Base-by-base conservation (phyloP, 1,140 invertebrate species). In the Brachionus calyciflorus region DNA sequence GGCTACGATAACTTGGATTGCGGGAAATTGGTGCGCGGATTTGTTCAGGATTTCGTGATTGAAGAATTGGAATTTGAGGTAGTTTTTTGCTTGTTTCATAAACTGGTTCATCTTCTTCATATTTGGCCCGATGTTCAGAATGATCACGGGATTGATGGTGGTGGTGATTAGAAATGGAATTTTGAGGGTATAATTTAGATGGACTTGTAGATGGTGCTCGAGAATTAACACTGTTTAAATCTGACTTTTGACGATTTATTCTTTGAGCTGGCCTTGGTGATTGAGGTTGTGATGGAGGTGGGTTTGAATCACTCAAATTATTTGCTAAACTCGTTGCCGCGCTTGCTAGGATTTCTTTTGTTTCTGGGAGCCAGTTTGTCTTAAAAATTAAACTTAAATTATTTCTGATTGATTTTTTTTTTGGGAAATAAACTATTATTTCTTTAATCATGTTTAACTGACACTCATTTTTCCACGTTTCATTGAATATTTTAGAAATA, bases 301-400 rank as follows among this genome's bases (percentile, higher is more conserved):
- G 0, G 6, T 51, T 33, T 19, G 44, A 1, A 5, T 40, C 44
- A 21, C 3, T 9, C 17, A 51, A 37, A 28, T 69, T 46, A 5
- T n/a, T 51, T 10, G 65, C 65, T 46, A 46, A 17, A 5, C 37
- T 28, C 19, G 65, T 30, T 17, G 65, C 41, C 19, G 48, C 65
- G 24, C 24, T 69, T 7, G 65, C 48, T 37, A 51, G 28, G 0
- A 73, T 49, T 24, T 73, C 69, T 51, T 73, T 73, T 1, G 69
- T 73, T 24, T 73, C 69, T 40, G 69, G 69, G 14, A 73, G 28
- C 46, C 51, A 73, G 19, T 51, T 73, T 5, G 46, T 21, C 41
- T 69, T 28, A 19, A 69, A 46, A 68, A 68, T 14, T n/a, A n/a
- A n/a, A n/a, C n/a, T n/a, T n/a, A n/a, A n/a, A n/a, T n/a, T n/a